Evolutionary conservation across 1,140 invertebrate species (phyloP), one percentile per base, ranked within the genome.

Genomic region (Calliphora vicina): DNA sequence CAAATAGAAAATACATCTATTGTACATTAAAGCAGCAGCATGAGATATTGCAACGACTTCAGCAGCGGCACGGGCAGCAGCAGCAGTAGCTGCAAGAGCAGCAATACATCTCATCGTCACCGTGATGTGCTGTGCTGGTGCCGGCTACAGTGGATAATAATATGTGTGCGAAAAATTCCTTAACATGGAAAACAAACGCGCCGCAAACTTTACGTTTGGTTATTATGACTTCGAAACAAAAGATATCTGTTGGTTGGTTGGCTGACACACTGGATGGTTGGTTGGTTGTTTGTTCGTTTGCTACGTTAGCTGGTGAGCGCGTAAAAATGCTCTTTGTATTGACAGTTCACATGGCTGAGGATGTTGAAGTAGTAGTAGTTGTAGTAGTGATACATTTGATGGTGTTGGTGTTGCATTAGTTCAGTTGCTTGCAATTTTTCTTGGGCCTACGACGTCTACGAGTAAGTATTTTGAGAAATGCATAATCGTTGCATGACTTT

Each of bases 111-210:
- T 15, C 45, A 50, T 35, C 35, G 35, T 35, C 35, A 6, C 35
- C 35, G 35, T 35, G 3, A 50, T 50, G 42, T 43, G 12, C 42
- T 43, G 42, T 12, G n/a, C n/a, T n/a, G n/a, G n/a, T 35, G 17
- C 45, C 45, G 45, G 45, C 45, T 17, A 15, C n/a, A n/a, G n/a
- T n/a, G n/a, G n/a, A n/a, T 35, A 35, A 5, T 10, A 35, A 35
- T 35, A 35, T n/a, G n/a, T n/a, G n/a, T n/a, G n/a, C n/a, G n/a
- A 23, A 45, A 78, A 78, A 78, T 78, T 78, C 74, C 74, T 78
- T 78, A 78, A 78, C 74, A 78, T 78, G 74, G 74, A 78, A 78
- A 78, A 78, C 42, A 78, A 78, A 10, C 27, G 74, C 74, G 74
- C 35, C 35, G 74, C 74, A 78, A 78, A 78, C 35, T 78, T 78